Percentiles rank a stretch among this genome's conserved stretches.
Evolutionary conservation across 2,113 vertebrate genomes (phyloP).

Genomic region (Centrocercus urophasianus): DNA sequence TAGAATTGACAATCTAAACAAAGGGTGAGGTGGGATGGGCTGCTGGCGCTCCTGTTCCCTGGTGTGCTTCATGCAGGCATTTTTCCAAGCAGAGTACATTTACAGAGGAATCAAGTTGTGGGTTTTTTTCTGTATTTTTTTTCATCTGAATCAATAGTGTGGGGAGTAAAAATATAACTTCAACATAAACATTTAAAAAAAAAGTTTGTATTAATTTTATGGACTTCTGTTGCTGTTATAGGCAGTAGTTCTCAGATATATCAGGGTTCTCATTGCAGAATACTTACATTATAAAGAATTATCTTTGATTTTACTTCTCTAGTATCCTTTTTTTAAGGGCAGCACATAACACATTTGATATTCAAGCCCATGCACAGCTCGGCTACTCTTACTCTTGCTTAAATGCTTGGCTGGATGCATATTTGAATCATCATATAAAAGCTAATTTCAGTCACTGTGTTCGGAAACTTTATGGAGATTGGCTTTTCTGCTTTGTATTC

Average conservation of each 20-base stretch:
- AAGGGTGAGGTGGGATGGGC: slow-evolving; percentile 55
- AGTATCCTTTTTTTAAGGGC: not conserved
- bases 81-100: slow-evolving; percentile 63
- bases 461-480: slow-evolving; percentile 19
- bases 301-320: not conserved
- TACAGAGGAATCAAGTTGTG: slow-evolving; percentile 5
- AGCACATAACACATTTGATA: not conserved
- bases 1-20: slow-evolving; percentile 68
- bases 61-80: slow-evolving; percentile 43
- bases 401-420: not conserved
- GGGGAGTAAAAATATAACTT: not conserved
- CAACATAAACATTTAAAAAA: not conserved
- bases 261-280: not conserved
- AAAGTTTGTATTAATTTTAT: not conserved
- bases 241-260: not conserved
- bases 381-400: not conserved
- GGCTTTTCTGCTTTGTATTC: slow-evolving; percentile 20
- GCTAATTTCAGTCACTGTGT: not conserved
- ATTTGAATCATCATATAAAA: slow-evolving; percentile 29
- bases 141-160: not conserved
- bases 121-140: not conserved
- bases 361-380: not conserved
- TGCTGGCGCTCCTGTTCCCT: slow-evolving; percentile 51
- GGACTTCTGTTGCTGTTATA: not conserved
- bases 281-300: slow-evolving; percentile 7